Base-by-base conservation (phyloP, 2,797 vertebrate genomes). In the Megalops cyprinoides region DNA sequence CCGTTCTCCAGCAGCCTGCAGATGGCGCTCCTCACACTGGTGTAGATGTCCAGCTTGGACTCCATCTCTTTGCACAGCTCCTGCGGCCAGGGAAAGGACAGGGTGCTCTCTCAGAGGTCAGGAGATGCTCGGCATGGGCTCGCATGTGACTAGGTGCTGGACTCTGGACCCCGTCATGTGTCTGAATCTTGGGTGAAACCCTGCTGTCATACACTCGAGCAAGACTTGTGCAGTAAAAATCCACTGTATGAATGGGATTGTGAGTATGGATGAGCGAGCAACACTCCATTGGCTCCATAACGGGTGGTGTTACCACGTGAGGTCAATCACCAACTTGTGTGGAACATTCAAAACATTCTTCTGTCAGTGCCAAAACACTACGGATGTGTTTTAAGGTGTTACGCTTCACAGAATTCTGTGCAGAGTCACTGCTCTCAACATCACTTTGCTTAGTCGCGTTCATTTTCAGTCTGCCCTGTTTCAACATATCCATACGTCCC, bases 41-140 rank as follows among this genome's bases (percentile, higher is more conserved):
- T 88, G 86, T 93, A 97, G 0, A 88, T 3, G 1, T 93, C 94
- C 79, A 93, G 89, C 90, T 95, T 96, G 48, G 93, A 93, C 79
- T 97, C 96, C 94, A 97, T 94, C 90, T 96, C 96, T 86, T 85
- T 94, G 88, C 96, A 97, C 81, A 97, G 85, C 81, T 97, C 97
- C 96, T 97, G 89, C 4, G 46, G 58, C 62, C 0, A 49, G 46
- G 23, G 46, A 53, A 31, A 8, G 1, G 53, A 65, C 3, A 58
- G n/a, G 28, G 7, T 23, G 31, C 37, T n/a, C 28, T 23, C 14
- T 82, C 49, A 77, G 75, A 15, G 42, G 56, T 80, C 55, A 48
- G 67, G 18, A 44, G 67, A 71, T 9, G 20, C 37, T 44, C 67
- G 71, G 67, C 23, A 0, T 34, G 12, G 55, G 6, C 20, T 12